phyloP scores from a whole-genome alignment of 2,113 vertebrate genomes.

The Dromiciops gliroides region DNA sequence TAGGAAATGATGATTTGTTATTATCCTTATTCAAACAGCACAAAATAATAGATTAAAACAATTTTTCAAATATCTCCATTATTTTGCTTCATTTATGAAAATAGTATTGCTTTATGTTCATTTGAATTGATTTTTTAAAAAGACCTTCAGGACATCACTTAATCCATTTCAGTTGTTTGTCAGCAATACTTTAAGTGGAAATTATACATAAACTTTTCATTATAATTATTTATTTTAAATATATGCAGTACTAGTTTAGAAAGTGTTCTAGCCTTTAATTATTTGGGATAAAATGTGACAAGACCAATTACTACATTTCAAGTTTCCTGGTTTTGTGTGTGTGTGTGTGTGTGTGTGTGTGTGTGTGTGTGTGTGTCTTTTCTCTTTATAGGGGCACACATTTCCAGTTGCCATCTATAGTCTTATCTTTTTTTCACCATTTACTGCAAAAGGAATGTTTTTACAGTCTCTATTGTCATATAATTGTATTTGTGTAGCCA shows the following conservation, averaged over 20 bases:
- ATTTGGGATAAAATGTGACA: conserved; percentile 38
- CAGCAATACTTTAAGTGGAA: background rate
- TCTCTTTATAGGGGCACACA: background rate
- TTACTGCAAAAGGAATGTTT: conserved; percentile 28
- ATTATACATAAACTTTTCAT: conserved; percentile 56
- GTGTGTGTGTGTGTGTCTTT: conserved; percentile 46
- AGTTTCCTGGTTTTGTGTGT: background rate
- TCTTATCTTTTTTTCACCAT: conserved; percentile 23
- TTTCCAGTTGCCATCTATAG: conserved; percentile 22
- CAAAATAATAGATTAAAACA: conserved; percentile 31
- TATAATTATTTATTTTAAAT: conserved; percentile 66
- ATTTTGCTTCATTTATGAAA: conserved; percentile 31
- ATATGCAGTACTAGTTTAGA: conserved; percentile 54
- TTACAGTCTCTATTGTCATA: conserved; percentile 8
- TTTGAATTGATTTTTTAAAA: too few species aligned
- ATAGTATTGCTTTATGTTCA: conserved; percentile 21
- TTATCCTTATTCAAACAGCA: conserved; percentile 35
- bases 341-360: conserved; percentile 29
- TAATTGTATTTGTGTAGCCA: conserved; percentile 40
- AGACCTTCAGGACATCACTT: conserved; percentile 33
- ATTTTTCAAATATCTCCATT: conserved; percentile 48
- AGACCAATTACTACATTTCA: conserved; percentile 51
- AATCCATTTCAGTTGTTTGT: background rate
- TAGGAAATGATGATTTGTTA: conserved; percentile 26
- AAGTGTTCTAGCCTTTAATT: conserved; percentile 52